Base-by-base conservation (phyloP, 2,888 invertebrate genomes). In the Macaria liturata region DNA sequence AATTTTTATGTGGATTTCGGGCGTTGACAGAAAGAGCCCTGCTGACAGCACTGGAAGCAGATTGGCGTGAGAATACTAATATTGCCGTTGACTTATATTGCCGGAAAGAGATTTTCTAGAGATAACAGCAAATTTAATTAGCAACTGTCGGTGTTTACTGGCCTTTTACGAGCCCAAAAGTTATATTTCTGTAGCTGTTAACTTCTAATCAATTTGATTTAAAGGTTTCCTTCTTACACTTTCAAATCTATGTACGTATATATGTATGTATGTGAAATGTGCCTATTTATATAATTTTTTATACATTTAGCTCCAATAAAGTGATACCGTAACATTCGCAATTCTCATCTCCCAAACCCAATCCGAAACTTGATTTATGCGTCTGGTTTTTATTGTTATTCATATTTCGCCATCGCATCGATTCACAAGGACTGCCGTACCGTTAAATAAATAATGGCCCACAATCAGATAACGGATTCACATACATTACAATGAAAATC, bases 51-150 rank as follows among this genome's bases (percentile, higher is more conserved):
- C 67, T 75, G 75, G 75, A 20, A 20, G 78, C 78, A 81, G 83
- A 90, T 88, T 83, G 78, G 76, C 86, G 89, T 90, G 90, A 85
- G 89, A 90, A 84, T 70, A 67, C 61, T 68, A 64, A 68, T 74
- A 71, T 76, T 69, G 66, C 63, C 68, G 74, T 70, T 73, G 73
- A 75, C 7, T 37, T 37, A 37, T 37, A 37, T 37, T 37, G 3
- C 34, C 34, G 5, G 34, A 37, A 37, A 37, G 34, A 6, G 34
- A 37, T 37, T 4, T 37, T 4, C 44, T 54, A 51, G 64, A 67
- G 68, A 63, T 32, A 46, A 46, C 8, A 4, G 9, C 32, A n/a
- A 8, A 8, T 9, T 9, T 32, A 32, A 32, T 4, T 8, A 9
- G 32, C 32, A 5, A 20, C 20, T 20, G 20, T 20, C 20, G 20